Evolutionary conservation across 2,888 invertebrate genomes (phyloP).

Genomic region (Agrotis ipsilon): DNA sequence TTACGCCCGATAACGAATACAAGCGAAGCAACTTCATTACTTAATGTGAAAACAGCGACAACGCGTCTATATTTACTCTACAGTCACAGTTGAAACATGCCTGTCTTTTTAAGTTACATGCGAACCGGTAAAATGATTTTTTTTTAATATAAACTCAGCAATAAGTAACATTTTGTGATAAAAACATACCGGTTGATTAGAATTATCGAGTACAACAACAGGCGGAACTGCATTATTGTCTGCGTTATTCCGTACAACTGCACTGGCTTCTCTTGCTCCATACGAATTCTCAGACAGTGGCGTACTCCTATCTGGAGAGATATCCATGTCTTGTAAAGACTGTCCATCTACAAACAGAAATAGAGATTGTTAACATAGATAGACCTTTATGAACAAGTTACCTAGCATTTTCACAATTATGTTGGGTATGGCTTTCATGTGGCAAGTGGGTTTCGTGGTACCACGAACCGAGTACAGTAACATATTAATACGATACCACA

Average conservation of each 20-base stretch:
- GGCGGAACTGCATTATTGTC: conserved; percentile 81
- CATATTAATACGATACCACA: no score
- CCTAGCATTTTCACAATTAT: no score
- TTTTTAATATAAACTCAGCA: not conserved
- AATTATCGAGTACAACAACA: conserved; percentile 86
- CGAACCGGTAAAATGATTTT: not conserved
- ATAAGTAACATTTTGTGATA: not conserved
- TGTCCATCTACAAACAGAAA: conserved; percentile 82
- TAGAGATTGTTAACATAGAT: conserved; percentile 10
- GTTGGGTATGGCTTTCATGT: no score
- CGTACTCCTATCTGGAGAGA: conserved; percentile 97
- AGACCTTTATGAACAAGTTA: conserved; percentile 10
- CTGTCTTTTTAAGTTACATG: not conserved
- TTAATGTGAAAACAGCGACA: no score
- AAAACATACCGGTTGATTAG: conserved; percentile 82
- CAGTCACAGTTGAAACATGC: not conserved
- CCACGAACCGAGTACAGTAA: no score
- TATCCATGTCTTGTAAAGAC: conserved; percentile 97
- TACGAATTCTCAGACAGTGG: conserved; percentile 96
- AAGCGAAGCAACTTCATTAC: not conserved
- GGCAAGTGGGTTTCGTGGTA: no score
- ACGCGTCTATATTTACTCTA: not conserved
- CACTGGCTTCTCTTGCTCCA: conserved; percentile 82
- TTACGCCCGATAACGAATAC: not conserved
- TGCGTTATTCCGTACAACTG: conserved; percentile 73